phyloP scores from a whole-genome alignment of 2,797 vertebrate species.

The Toxotes lorentzi region DNA sequence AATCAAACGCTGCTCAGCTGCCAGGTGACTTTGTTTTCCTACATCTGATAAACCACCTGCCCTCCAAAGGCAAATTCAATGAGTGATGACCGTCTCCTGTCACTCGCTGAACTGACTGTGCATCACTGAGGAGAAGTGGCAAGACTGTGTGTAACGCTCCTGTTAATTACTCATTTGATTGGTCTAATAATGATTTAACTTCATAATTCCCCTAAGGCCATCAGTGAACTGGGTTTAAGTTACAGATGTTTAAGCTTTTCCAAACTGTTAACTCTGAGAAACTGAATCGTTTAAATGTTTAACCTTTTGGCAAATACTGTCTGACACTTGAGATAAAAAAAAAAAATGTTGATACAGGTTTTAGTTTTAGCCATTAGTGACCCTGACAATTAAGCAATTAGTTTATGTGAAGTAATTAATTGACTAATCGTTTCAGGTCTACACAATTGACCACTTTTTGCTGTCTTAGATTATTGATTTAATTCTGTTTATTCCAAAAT shows the following conservation, averaged over 20 bases:
- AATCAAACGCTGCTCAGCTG: conserved; percentile 14
- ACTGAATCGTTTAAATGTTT: no score
- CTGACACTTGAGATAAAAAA: neutral
- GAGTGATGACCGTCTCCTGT: neutral
- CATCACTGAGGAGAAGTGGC: neutral
- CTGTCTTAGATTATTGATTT: neutral
- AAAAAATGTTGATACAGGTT: no score
- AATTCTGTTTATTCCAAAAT: neutral
- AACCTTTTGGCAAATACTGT: neutral
- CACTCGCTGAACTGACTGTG: neutral
- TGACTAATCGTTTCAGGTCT: neutral
- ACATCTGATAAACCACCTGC: conserved; percentile 1
- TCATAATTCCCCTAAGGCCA: neutral
- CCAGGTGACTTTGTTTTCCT: conserved; percentile 23
- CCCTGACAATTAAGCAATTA: no score
- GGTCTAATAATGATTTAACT: neutral
- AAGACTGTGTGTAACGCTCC: neutral
- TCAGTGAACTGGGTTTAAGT: neutral
- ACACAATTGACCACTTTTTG: neutral
- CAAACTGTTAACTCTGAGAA: neutral
- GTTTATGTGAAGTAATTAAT: no score
- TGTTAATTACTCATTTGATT: neutral
- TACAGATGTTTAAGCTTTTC: neutral
- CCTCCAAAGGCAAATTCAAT: neutral
- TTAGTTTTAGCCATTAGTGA: neutral